Conservation (phyloP, 2,113 vertebrate species). For the Bambusicola thoracicus region DNA sequence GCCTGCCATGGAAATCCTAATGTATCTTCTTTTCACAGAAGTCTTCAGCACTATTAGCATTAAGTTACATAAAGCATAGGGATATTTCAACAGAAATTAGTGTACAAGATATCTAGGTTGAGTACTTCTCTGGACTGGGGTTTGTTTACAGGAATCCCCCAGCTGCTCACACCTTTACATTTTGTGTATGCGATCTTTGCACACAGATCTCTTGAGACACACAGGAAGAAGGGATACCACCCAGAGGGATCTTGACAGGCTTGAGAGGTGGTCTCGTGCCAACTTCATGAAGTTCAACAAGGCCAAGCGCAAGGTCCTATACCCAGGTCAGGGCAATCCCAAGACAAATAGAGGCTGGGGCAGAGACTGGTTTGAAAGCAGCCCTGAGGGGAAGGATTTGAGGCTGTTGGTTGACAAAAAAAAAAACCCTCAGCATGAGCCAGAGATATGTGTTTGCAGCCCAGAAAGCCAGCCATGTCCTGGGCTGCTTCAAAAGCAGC, state of each 20-base stretch:
- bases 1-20: accelerated
- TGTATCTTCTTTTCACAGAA: neutral
- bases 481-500: neutral
- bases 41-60: neutral
- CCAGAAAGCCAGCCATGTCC: neutral
- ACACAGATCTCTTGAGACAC: neutral
- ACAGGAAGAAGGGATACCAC: neutral
- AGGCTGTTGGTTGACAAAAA: neutral
- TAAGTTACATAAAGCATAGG: accelerated
- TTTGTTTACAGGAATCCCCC: neutral
- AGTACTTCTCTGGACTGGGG: neutral
- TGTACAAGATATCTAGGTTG: neutral
- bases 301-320: neutral
- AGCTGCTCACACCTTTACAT: neutral
- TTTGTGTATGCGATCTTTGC: accelerated
- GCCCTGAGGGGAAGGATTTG: neutral
- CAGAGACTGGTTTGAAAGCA: neutral
- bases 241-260: neutral
- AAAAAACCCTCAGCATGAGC: neutral
- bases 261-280: no score
- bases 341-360: neutral
- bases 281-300: neutral
- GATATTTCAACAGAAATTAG: neutral
- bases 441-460: neutral
- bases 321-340: neutral